Evolutionary conservation across 2,113 vertebrate genomes (phyloP).

Genomic region (Cheirogaleus medius): DNA sequence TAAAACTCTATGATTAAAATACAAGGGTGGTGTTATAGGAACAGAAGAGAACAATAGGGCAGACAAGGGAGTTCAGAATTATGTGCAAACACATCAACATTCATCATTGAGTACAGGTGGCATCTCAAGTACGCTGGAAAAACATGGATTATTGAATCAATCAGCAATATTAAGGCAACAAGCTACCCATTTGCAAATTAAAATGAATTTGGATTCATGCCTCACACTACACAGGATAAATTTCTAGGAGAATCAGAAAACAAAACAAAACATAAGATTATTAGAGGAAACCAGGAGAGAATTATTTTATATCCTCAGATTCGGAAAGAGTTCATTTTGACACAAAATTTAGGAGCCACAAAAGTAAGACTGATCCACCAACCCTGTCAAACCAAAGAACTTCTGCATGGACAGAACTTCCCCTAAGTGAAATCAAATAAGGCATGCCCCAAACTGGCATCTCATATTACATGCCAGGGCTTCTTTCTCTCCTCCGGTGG

Average conservation of each 20-base stretch:
- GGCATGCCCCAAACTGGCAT: not conserved
- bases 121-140: not conserved
- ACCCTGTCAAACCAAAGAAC: not conserved
- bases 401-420: not conserved
- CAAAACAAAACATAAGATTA: not conserved
- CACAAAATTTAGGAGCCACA: not conserved
- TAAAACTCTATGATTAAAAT: not conserved
- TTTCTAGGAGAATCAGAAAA: not conserved
- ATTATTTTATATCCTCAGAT: not conserved
- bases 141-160: not conserved
- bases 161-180: not conserved
- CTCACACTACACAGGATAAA: not conserved
- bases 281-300: not conserved
- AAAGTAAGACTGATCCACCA: not conserved
- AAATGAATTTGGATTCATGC: not conserved
- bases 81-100: not conserved
- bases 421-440: not conserved
- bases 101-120: not conserved
- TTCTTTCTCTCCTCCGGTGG: not conserved
- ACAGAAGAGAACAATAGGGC: not conserved
- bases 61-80: not conserved
- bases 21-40: not conserved
- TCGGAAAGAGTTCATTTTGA: not conserved
- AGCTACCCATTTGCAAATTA: not conserved
- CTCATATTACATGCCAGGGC: not conserved